A percentile compares a stretch with the other conserved stretches of the same genome.
These are phyloP conservation scores for Mesoclemmys tuberculata DNA, from an alignment of 2,113 vertebrate species.

Conservation along the genomic window DNA sequence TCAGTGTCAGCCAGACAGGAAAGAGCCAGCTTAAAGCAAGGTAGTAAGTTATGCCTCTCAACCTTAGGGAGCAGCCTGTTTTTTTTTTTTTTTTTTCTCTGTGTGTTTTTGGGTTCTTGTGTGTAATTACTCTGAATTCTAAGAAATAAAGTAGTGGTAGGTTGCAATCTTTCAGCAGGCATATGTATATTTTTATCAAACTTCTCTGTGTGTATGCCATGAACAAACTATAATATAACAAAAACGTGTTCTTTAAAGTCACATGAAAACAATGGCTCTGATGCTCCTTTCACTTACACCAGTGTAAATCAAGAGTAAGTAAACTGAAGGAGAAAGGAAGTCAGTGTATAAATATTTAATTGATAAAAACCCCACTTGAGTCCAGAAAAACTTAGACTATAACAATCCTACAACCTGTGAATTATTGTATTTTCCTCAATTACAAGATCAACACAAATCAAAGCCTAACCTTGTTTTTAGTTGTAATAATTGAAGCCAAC, in stretches of 20 bases:
- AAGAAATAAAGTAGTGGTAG: background rate
- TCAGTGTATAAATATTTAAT: background rate
- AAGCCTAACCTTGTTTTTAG: background rate
- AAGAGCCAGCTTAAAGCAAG: background rate
- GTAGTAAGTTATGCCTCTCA: background rate
- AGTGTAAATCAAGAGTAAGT: background rate
- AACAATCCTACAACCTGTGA: background rate
- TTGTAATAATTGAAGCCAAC: background rate
- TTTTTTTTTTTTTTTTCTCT: background rate
- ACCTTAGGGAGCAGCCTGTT: background rate
- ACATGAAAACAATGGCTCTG: background rate
- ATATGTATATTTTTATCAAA: background rate
- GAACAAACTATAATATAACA: background rate
- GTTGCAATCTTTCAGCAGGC: background rate
- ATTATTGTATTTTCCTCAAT: background rate
- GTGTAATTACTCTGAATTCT: no score
- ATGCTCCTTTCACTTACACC: background rate
- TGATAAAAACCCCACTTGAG: background rate
- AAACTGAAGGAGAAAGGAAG: conserved; percentile 6
- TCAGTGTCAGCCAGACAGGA: background rate
- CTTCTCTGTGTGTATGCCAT: background rate
- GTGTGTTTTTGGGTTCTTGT: background rate
- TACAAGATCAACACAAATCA: background rate
- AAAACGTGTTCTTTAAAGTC: background rate
- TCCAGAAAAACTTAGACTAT: background rate